Conservation (phyloP, 2,888 invertebrate genomes). For the Polyommatus icarus region DNA sequence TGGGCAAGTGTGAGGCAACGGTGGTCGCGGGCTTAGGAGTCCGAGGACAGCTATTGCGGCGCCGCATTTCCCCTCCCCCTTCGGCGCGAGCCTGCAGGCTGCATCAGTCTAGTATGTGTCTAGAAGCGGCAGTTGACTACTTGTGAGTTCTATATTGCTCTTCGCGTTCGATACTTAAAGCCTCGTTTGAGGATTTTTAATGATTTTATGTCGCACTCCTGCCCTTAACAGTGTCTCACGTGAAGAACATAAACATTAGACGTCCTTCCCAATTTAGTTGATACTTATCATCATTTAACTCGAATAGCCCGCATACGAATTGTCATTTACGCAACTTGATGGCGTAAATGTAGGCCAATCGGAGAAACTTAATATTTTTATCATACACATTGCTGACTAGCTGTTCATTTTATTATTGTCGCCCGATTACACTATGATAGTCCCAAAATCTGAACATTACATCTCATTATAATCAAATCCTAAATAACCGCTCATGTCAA, state of each 20-base stretch:
- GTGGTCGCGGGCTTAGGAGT: slow-evolving; percentile 19
- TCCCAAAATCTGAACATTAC: neutral
- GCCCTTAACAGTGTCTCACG: neutral
- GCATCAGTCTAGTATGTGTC: neutral
- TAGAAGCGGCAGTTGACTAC: neutral
- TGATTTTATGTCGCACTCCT: neutral
- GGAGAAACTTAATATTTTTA: slow-evolving; percentile 35
- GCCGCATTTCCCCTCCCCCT: neutral
- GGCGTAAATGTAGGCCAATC: slow-evolving; percentile 36
- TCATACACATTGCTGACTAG: slow-evolving; percentile 11
- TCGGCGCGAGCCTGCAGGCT: neutral
- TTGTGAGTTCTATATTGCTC: slow-evolving; percentile 1
- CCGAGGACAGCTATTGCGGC: slow-evolving; percentile 12
- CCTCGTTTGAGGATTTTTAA: neutral
- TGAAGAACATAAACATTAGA: neutral
- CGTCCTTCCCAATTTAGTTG: neutral
- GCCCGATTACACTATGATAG: neutral
- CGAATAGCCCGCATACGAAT: slow-evolving; percentile 23
- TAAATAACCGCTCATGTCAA: neutral
- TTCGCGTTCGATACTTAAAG: neutral
- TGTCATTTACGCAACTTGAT: slow-evolving; percentile 35
- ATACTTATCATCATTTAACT: neutral
- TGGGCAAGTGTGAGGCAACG: neutral
- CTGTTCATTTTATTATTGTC: neutral
- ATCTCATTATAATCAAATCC: neutral